phyloP scores from a whole-genome alignment of 2,113 vertebrate genomes.

The Malurus elegans region DNA sequence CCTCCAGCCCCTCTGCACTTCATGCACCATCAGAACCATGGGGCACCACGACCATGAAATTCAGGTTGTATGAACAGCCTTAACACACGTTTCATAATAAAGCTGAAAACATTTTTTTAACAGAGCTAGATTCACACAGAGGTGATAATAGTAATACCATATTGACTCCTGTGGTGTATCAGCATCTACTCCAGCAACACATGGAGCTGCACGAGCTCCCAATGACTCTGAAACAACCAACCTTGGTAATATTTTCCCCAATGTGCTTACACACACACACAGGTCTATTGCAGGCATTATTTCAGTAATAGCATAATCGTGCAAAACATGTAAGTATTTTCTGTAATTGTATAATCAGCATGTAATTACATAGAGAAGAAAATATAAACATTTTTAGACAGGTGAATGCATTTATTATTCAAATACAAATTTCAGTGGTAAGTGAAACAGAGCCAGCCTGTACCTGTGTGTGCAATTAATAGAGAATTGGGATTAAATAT shows the following conservation, averaged over 20 bases:
- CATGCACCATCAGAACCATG: rapidly evolving
- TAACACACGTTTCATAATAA: neutral
- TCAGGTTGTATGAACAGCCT: neutral
- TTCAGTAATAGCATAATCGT: conserved; percentile 34
- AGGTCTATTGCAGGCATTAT: neutral
- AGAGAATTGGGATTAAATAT: neutral
- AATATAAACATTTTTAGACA: conserved; percentile 55
- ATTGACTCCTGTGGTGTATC: rapidly evolving
- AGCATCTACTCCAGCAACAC: neutral
- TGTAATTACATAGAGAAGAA: conserved; percentile 22
- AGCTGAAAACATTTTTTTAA: neutral
- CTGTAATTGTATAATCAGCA: conserved; percentile 41
- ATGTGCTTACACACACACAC: neutral
- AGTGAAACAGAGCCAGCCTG: neutral
- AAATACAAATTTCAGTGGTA: conserved; percentile 29
- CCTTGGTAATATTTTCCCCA: neutral
- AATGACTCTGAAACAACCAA: neutral
- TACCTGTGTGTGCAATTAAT: neutral
- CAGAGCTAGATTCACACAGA: neutral
- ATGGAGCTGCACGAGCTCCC: neutral
- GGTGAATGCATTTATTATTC: conserved; percentile 48
- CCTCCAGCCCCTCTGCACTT: rapidly evolving
- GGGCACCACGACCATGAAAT: neutral
- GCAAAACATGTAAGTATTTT: conserved; percentile 30
- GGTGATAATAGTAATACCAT: neutral